Conservation (phyloP, 2,888 invertebrate genomes). For the Phyto melanocephala region DNA sequence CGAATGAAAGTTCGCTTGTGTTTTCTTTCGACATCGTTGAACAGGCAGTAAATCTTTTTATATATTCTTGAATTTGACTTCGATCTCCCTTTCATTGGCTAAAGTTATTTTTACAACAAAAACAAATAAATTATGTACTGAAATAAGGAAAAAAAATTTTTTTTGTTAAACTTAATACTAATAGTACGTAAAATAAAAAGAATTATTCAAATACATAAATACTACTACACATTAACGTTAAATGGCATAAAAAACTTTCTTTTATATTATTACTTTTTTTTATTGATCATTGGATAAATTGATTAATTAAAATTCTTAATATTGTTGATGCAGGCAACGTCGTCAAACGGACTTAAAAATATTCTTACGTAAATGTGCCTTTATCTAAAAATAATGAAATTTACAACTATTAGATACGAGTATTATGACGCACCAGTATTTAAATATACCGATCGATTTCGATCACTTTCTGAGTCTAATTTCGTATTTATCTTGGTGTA, state of each 20-base stretch:
- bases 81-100: slow-evolving; percentile 6
- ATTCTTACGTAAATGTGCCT: too few relatives aligned
- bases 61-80: background rate
- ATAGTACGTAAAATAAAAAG: slow-evolving; percentile 7
- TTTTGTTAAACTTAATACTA: background rate
- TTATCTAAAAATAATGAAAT: too few relatives aligned
- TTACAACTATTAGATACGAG: too few relatives aligned
- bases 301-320: slow-evolving; percentile 13
- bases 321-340: too few relatives aligned
- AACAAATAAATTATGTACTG: slow-evolving; percentile 8
- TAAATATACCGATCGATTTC: too few relatives aligned
- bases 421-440: too few relatives aligned
- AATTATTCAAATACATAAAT: slow-evolving; percentile 39
- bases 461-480: too few relatives aligned
- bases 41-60: too few relatives aligned
- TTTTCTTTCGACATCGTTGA: too few relatives aligned
- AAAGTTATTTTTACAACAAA: slow-evolving; percentile 44
- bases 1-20: too few relatives aligned
- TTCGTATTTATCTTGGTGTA: too few relatives aligned
- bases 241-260: slow-evolving; percentile 58
- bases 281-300: slow-evolving; percentile 37
- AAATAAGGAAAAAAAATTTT: background rate
- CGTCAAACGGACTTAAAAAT: too few relatives aligned
- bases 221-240: slow-evolving; percentile 45
- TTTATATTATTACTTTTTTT: slow-evolving; percentile 6